Evolutionary conservation across 2,113 vertebrate species (phyloP), one percentile per base, ranked within the genome.

Genomic region (Lampris incognitus): DNA sequence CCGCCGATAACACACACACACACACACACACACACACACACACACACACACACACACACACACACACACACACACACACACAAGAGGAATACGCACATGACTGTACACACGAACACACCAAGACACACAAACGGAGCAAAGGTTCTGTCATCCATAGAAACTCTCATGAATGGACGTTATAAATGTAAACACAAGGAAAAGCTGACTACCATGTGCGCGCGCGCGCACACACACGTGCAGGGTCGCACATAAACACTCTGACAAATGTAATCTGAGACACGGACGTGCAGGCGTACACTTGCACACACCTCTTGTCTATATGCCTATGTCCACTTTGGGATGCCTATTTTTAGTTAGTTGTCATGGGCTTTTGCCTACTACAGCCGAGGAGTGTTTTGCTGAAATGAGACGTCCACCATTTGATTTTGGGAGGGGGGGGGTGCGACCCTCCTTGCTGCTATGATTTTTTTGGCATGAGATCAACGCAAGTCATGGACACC

Each of bases 1-100:
- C 83, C 82, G 72, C 74, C 79, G 86, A 78, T 78, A 72, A 64
- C 70, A 1, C 67, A 1, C 56, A 0, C 48, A 1, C 67, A 2
- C 58, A 37, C 56, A 50, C 56, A 11, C 68, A 9, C 4, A 39
- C 66, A 42, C 39, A 10, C 38, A 56, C 9, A 13, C 38, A 37
- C 39, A 11, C 65, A 2, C 66, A 36, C 64, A 46, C 61, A 1
- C 66, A 6, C 67, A 38, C 56, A 50, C 61, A 56, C 11, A 2
- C 38, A 6, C 67, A 24, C 51, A 41, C 63, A 36, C 41, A 1
- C 41, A 39, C 58, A 13, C 11, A 10, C 62, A n/a, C n/a, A n/a
- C n/a, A n/a, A n/a, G n/a, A 24, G 24, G 24, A 24, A 50, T 44
- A 11, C 68, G 4, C 4, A 39, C 66, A 42, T 13, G 9, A 9